Evolutionary conservation across 2,797 vertebrate genomes (phyloP), one percentile per base, ranked within the genome.

Genomic region (Morelia viridis): DNA sequence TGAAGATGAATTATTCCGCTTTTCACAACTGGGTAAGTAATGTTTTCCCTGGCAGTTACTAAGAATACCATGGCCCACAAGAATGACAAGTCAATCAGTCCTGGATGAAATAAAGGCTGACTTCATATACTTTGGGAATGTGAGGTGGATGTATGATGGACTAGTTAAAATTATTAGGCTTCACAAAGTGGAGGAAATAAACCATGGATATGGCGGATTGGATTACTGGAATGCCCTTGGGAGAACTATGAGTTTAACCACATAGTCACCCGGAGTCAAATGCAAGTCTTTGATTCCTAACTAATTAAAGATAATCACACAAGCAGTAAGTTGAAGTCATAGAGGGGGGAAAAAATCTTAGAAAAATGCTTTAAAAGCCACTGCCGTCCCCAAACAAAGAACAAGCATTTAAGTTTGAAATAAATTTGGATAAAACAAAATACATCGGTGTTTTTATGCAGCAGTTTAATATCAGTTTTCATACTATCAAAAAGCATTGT

Each of bases 1-100:
- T 0, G 99, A 99, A 85, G 99, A 99, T 0, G 99, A 99, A 95
- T 98, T 99, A 85, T 98, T 99, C 96, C 98, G 99, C 86, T 98
- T 99, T 84, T 97, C 98, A 0, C 98, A 98, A 26, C 97, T 99
- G 93, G 99, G 99, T 99, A 94, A 98, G 98, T 94, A 11, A 64
- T 93, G 12, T 9, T 10, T 53, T 80, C 90, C 92, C 1, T 0
- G 17, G 53, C 88, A 13, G 15, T 35, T 41, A 41, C 31, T 41
- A 76, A 76, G 22, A 46, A 24, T 9, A 76, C 0, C 17, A 9
- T 7, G 6, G 9, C 8, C 19, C 71, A 11, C 9, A 46, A 80
- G 15, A 80, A 80, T 41, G 46, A 24, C 41, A 24, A 76, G 9
- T 80, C 71, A 80, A 80, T 4, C 35, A 24, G 71, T 24, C 19